These are phyloP conservation scores for Halictus rubicundus DNA, from an alignment of 1,140 invertebrate genomes.

Conservation along the genomic window DNA sequence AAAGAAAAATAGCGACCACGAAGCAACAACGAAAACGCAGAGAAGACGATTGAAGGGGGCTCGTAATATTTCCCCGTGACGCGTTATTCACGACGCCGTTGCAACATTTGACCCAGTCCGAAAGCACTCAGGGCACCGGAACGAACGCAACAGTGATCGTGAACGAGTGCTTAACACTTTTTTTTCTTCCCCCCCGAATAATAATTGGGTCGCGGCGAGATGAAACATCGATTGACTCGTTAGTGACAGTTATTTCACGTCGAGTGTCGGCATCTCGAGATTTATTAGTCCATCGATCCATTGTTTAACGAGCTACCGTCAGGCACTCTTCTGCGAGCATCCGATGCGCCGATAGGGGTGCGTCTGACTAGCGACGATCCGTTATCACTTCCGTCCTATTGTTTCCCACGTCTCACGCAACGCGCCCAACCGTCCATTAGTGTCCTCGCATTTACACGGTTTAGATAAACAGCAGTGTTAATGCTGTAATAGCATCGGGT, in stretches of 20 bases:
- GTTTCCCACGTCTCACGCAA: too few relatives aligned
- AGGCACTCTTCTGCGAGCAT: background rate
- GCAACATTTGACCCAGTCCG: conserved; percentile 30
- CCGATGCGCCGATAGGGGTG: background rate
- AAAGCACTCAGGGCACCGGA: background rate
- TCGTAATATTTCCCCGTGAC: background rate
- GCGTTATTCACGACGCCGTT: background rate
- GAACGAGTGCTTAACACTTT: background rate
- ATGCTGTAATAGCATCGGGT: too few relatives aligned
- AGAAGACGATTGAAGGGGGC: background rate
- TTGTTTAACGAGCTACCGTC: conserved; percentile 45
- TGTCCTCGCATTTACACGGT: too few relatives aligned
- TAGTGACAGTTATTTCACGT: conserved; percentile 54
- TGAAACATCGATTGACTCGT: conserved; percentile 38
- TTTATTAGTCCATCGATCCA: conserved; percentile 52
- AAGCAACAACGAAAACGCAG: too few relatives aligned
- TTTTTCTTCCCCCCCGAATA: too few relatives aligned
- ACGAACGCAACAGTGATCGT: background rate
- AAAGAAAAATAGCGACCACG: background rate
- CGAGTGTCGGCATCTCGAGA: conserved; percentile 39
- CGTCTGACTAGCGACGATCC: background rate
- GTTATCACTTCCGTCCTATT: background rate
- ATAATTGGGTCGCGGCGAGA: conserved; percentile 37
- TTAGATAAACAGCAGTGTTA: too few relatives aligned
- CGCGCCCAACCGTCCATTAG: too few relatives aligned